Base-by-base conservation (phyloP, 2,888 invertebrate genomes). In the Ectemnius cavifrons region DNA sequence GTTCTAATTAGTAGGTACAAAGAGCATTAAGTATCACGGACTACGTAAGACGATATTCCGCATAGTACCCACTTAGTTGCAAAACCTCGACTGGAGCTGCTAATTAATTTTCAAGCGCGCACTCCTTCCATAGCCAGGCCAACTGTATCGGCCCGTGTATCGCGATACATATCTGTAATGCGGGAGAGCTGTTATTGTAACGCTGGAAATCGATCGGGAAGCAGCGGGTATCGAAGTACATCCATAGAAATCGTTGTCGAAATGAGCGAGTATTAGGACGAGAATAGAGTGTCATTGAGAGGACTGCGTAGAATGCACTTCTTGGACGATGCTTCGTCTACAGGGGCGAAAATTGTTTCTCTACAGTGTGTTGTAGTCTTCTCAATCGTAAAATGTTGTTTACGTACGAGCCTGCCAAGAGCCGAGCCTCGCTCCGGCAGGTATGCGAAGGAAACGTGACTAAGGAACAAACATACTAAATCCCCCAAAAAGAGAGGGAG, bases 401-500 rank as follows among this genome's bases (percentile, higher is more conserved):
- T 77, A 77, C 71, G 57, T 59, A 56, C 58, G 14, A 27, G 69
- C 74, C 63, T 74, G 74, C 74, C 78, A 78, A 74, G 27, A 73
- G 58, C 69, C 60, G 23, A 62, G 63, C 62, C 70, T 75, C 67
- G 73, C 69, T 67, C 71, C 67, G 63, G 45, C 75, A 57, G 73
- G 71, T 71, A 63, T 82, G 74, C 69, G 73, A 20, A 63, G 59
- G 14, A 69, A 73, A 81, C 81, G 78, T 81, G 76, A 76, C 73
- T 46, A 45, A 74, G 63, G 63, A 18, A 28, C 27, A n/a, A 64
- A 72, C 37, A 11, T 8, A 37, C 37, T 37, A 37, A 37, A 37
- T 37, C 37, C 2, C 37, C 37, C 37, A 37, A 37, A 37, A 37
- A 11, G 37, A 37, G 37, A 37, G 37, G 1, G 4, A 37, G 8